phyloP scores from a whole-genome alignment of 1,140 invertebrate species.

The Cydia pomonella region DNA sequence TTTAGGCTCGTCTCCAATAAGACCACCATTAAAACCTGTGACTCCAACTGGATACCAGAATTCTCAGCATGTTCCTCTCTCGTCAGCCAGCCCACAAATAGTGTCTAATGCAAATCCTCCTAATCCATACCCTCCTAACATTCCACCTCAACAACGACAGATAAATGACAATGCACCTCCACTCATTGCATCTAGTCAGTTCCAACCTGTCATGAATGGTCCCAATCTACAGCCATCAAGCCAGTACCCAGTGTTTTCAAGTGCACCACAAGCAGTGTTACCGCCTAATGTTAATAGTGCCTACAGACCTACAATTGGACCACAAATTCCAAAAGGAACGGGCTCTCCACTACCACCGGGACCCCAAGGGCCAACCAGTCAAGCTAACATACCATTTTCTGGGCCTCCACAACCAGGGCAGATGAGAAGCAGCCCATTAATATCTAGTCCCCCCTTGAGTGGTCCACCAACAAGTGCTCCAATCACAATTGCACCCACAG shows the following conservation, averaged over 20 bases:
- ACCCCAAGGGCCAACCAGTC: conserved; percentile 46
- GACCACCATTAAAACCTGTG: conserved; percentile 52
- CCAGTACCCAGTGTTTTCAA: conserved; percentile 55
- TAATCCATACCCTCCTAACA: conserved; percentile 53
- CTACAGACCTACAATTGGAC: conserved; percentile 43
- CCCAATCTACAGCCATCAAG: conserved; percentile 46
- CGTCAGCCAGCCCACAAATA: conserved; percentile 49
- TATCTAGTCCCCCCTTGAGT: conserved; percentile 42
- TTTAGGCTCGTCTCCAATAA: conserved; percentile 60
- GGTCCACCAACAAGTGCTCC: conserved; percentile 40
- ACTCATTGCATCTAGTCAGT: conserved; percentile 72
- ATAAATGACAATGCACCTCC: conserved; percentile 77
- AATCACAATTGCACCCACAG: conserved; percentile 37
- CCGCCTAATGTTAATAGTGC: conserved; percentile 37
- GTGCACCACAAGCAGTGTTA: conserved; percentile 34
- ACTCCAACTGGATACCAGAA: conserved; percentile 49
- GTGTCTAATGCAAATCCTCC: conserved; percentile 47
- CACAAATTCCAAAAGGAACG: conserved; percentile 43
- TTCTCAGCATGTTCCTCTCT: conserved; percentile 52
- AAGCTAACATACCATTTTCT: conserved; percentile 55
- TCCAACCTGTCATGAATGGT: conserved; percentile 65
- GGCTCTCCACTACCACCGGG: conserved; percentile 41
- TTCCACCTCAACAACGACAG: conserved; percentile 57
- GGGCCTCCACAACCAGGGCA: conserved; percentile 42
- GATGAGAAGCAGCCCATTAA: conserved; percentile 50